Base-by-base conservation (phyloP, 2,888 invertebrate genomes). In the Apoda limacodes region DNA sequence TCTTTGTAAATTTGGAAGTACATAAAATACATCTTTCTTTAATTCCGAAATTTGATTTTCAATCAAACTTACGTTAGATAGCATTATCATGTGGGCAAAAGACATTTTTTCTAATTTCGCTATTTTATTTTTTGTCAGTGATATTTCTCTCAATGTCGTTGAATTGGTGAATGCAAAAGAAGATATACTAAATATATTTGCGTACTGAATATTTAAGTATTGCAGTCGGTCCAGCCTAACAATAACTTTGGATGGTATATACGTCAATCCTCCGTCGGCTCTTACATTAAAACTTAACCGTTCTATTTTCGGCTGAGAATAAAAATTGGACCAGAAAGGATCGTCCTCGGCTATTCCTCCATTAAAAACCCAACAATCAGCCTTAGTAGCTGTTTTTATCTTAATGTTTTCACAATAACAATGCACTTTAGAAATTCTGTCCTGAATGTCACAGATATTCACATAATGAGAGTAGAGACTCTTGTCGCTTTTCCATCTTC, bases 31-130 rank as follows among this genome's bases (percentile, higher is more conserved):
- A 54, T 87, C 86, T 36, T 87, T 82, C 53, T 87, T 86, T 50
- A 93, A 82, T 61, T 90, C 90, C 3, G 85, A 81, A 56, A 93
- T 88, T 53, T 85, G 83, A 74, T 93, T 93, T 48, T 89, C 88
- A 35, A 87, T 86, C 53, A 93, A 69, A 59, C 87, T 88, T 47
- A 93, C 76, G 35, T 86, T 84, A 24, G 85, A 84, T 43, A 93
- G 68, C 55, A 87, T 86, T 36, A 84, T 84, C 60, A 93, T 83
- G 69, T 89, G 87, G 39, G 90, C 86, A 55, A 93, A 89, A 1
- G 92, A 84, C 66, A 88, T 85, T 49, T 82, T 84, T 45, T 86
- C 86, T 45, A 93, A 67, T 20, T 82, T 82, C 32, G 83, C 81
- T 44, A 93, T 90, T 58, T 85, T 85, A 64, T 89, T 90, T 46